Evolutionary conservation across 2,888 invertebrate genomes (phyloP).

Genomic region (Tenthredo scrophulariae): DNA sequence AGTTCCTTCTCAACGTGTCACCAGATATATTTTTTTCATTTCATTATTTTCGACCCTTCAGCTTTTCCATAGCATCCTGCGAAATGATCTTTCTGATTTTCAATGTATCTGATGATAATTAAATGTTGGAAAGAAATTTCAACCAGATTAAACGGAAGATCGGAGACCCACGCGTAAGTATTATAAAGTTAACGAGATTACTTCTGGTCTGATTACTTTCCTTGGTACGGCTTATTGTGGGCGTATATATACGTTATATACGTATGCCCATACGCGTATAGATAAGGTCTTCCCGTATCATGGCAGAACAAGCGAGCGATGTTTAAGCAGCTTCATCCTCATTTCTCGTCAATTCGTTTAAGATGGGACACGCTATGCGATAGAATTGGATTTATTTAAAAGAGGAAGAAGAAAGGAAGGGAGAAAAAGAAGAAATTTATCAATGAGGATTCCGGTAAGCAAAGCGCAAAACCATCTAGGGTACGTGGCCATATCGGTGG

Average conservation of each 20-base stretch:
- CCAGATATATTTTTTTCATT: neutral
- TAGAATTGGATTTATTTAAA: neutral
- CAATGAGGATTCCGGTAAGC: neutral
- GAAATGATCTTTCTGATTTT: neutral
- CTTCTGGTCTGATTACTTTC: conserved; percentile 27
- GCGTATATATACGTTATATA: neutral
- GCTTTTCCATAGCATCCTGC: neutral
- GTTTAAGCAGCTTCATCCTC: conserved; percentile 8
- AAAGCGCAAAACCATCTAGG: neutral
- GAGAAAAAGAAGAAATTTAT: neutral
- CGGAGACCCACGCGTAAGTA: neutral
- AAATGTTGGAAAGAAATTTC: neutral
- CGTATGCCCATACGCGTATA: neutral
- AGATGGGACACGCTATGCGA: neutral
- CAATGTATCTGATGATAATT: neutral
- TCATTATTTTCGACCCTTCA: neutral
- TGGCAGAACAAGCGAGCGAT: neutral
- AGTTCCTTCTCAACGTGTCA: neutral
- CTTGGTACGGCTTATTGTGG: conserved; percentile 6
- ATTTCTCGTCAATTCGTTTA: neutral
- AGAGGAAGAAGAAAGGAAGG: neutral
- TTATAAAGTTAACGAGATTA: conserved; percentile 20
- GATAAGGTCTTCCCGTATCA: neutral
- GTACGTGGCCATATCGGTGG: neutral
- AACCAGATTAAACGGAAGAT: conserved; percentile 5